These are phyloP conservation scores for Polietes domitor DNA, from an alignment of 2,888 invertebrate genomes.

Conservation along the genomic window DNA sequence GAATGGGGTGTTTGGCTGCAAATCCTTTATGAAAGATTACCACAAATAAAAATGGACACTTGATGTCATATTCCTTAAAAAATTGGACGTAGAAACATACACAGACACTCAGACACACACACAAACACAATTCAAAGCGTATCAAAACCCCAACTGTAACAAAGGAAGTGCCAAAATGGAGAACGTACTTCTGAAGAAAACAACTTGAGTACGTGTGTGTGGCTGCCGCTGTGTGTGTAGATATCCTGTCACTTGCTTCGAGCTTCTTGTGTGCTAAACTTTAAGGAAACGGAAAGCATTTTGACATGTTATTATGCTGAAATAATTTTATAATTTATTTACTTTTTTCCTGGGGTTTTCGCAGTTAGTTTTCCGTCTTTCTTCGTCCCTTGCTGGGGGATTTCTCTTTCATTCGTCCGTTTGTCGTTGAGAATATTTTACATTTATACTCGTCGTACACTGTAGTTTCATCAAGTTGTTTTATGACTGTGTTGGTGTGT, in stretches of 20 bases:
- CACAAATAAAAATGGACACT: constrained; percentile 69
- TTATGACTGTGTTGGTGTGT: neutral
- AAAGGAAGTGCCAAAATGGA: constrained; percentile 44
- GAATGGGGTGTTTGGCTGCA: constrained; percentile 75
- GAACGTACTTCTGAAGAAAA: neutral
- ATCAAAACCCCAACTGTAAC: neutral
- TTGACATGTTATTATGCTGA: constrained; percentile 80
- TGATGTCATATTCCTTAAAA: constrained; percentile 55
- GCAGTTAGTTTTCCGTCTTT: neutral
- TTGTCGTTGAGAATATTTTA: constrained; percentile 3
- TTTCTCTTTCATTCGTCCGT: constrained; percentile 6
- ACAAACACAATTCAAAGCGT: neutral
- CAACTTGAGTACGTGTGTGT: neutral
- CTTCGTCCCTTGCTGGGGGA: neutral
- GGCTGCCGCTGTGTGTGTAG: neutral
- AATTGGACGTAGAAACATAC: constrained; percentile 6
- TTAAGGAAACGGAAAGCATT: constrained; percentile 63
- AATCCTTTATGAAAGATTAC: constrained; percentile 79
- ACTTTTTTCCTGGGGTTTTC: constrained; percentile 69
- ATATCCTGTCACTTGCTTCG: neutral
- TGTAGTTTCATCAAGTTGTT: neutral
- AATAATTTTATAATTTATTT: constrained; percentile 80
- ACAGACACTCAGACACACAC: constrained; percentile 24
- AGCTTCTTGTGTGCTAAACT: constrained; percentile 38
- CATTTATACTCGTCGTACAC: neutral